Base-by-base conservation (phyloP, 2,113 vertebrate species). In the Corvus cornix region DNA sequence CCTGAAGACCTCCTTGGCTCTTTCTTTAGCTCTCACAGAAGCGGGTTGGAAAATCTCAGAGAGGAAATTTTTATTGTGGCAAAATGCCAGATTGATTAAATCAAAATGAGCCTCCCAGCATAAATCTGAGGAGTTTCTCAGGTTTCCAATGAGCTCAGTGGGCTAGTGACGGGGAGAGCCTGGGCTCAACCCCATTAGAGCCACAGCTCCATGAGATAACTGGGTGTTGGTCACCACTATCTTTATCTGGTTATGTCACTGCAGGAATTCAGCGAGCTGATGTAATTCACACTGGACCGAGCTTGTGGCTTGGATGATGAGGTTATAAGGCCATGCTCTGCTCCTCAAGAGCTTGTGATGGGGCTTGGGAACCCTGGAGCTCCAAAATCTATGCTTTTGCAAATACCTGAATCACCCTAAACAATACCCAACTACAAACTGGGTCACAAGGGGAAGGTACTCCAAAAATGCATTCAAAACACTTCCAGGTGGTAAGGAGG, bases 131-230 rank as follows among this genome's bases (percentile, higher is more conserved):
- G 3, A 72, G 73, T 66, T 94, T 86, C 93, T 96, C 87, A 35
- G 53, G 41, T 96, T 96, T 93, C 93, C 14, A 2, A 1, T 95
- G 95, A 97, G 81, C 66, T 96, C 95, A 96, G 93, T 27, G 52
- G 22, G 80, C 53, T 95, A 78, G 89, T 56, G 80, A 28, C 0
- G 1, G 44, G 66, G 56, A 91, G 19, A 95, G 66, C 64, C 85
- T 56, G 2, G 8, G 63, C 60, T 92, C 85, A 77, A 35, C 24
- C 72, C 79, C 0, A 0, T 60, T 37, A 60, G 73, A 68, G 53
- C 76, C 84, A 58, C 43, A 35, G 76, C 48, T 81, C 91, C 5
- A 2, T 92, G 76, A 91, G 81, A 46, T 75, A 90, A 82, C 69
- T 30, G 94, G 68, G 60, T 59, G 89, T 90, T 67, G 70, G 56